Conservation (phyloP, 2,797 vertebrate genomes). For the Peromyscus nudipes region DNA sequence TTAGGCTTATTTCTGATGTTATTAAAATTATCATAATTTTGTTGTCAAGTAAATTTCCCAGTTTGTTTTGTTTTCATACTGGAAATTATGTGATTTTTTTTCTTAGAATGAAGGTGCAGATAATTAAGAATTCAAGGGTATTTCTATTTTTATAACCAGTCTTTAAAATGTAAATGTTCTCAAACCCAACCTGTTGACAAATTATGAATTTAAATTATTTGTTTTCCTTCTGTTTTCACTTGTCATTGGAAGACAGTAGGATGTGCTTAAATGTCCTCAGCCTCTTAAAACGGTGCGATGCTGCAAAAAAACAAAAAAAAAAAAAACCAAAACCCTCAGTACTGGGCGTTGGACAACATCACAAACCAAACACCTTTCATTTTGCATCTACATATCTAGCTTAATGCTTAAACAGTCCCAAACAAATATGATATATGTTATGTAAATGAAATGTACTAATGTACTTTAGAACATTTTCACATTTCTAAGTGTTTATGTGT, state of each 20-base stretch:
- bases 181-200: conserved; percentile 72
- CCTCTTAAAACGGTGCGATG: conserved; percentile 75
- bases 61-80: conserved; percentile 71
- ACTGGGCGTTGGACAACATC: conserved; percentile 82
- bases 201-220: conserved; percentile 78
- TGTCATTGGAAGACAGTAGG: conserved; percentile 49
- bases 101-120: conserved; percentile 60
- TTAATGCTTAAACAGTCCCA: conserved; percentile 85
- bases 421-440: conserved; percentile 82
- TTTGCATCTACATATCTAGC: conserved; percentile 82
- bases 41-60: conserved; percentile 50
- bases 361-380: conserved; percentile 83
- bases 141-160: conserved; percentile 69
- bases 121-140: conserved; percentile 74
- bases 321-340: conserved; percentile 74
- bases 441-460: conserved; percentile 79
- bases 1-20: conserved; percentile 64
- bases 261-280: conserved; percentile 48
- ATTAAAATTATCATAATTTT: conserved; percentile 68
- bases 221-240: conserved; percentile 62
- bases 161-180: conserved; percentile 72
- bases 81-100: conserved; percentile 58
- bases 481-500: conserved; percentile 64
- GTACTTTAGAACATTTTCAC: conserved; percentile 80
- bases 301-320: conserved; percentile 76